A percentile compares a stretch with the other conserved stretches of the same genome.
Conservation (phyloP, 2,888 invertebrate genomes). For the Amitus sp. region DNA sequence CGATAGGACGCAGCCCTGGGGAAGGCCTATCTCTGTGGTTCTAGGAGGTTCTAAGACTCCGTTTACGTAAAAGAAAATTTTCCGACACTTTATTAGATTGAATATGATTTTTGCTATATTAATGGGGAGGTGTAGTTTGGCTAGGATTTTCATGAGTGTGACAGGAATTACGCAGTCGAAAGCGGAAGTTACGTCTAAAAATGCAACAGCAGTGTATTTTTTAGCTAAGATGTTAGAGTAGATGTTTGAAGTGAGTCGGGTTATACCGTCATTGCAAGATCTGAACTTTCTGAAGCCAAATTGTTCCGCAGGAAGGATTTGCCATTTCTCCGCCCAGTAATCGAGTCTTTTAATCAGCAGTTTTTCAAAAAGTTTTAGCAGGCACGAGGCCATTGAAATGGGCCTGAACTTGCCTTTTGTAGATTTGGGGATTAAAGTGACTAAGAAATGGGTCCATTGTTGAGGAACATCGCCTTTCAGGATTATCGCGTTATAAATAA, state of each 20-base stretch:
- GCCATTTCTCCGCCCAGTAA: neutral
- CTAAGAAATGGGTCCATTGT: neutral
- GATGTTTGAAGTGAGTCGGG: neutral
- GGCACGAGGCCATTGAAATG: neutral
- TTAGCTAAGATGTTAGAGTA: neutral
- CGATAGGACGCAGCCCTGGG: constrained; percentile 12
- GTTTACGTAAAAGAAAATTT: constrained; percentile 3
- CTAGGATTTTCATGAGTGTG: neutral
- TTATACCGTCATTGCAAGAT: neutral
- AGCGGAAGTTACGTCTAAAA: neutral
- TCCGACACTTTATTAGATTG: neutral
- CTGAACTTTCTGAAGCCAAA: neutral
- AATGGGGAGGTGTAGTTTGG: neutral
- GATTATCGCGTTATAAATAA: neutral
- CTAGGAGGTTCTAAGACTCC: neutral
- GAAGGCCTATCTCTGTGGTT: constrained; percentile 6
- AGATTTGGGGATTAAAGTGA: neutral
- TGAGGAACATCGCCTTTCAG: neutral
- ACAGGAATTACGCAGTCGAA: neutral
- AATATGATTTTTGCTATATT: neutral
- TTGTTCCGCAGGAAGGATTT: neutral
- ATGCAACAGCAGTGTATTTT: neutral
- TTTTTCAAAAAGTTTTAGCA: neutral
- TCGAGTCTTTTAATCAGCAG: neutral
- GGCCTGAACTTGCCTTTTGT: neutral